Evolutionary conservation across 2,888 invertebrate species (phyloP).

Genomic region (Pelosia muscerda): DNA sequence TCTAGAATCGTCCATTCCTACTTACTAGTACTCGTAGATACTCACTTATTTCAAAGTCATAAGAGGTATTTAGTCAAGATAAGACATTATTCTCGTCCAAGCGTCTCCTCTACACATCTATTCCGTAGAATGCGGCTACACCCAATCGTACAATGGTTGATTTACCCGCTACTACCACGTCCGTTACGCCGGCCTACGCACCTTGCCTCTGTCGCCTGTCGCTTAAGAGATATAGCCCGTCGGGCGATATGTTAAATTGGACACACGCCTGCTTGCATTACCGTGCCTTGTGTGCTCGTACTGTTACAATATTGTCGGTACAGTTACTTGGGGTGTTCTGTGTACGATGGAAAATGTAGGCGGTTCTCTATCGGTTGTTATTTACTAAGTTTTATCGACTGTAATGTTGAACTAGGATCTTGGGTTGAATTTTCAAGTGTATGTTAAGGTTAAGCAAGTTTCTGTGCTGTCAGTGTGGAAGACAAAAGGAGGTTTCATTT

Average conservation of each 20-base stretch:
- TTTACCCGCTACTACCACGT: slow-evolving; percentile 75
- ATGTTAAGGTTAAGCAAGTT: too few species aligned
- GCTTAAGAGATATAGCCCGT: slow-evolving; percentile 58
- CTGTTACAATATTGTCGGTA: slow-evolving; percentile 67
- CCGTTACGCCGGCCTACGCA: slow-evolving; percentile 82
- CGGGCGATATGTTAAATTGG: slow-evolving; percentile 76
- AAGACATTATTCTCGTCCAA: slow-evolving; percentile 10
- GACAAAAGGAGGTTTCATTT: too few species aligned
- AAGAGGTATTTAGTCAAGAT: background rate
- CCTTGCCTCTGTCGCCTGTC: slow-evolving; percentile 69
- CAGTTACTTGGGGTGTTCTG: slow-evolving; percentile 35
- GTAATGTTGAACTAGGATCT: too few species aligned
- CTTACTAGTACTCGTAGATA: too few species aligned
- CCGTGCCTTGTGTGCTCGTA: slow-evolving; percentile 67
- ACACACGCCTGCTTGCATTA: slow-evolving; percentile 77
- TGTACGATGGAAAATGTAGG: slow-evolving; percentile 8
- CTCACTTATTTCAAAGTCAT: too few species aligned
- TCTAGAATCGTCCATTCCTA: too few species aligned
- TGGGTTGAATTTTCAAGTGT: too few species aligned
- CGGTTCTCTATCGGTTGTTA: background rate
- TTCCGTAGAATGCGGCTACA: slow-evolving; percentile 72
- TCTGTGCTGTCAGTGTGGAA: too few species aligned
- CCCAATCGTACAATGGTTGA: slow-evolving; percentile 83
- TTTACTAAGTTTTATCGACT: background rate
- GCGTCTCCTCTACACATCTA: slow-evolving; percentile 40